Percentiles rank a stretch among this genome's conserved stretches.
These are phyloP conservation scores for Eucidaris tribuloides DNA, from an alignment of 35 echinoderm and acorn worm genomes.

Conservation along the genomic window DNA sequence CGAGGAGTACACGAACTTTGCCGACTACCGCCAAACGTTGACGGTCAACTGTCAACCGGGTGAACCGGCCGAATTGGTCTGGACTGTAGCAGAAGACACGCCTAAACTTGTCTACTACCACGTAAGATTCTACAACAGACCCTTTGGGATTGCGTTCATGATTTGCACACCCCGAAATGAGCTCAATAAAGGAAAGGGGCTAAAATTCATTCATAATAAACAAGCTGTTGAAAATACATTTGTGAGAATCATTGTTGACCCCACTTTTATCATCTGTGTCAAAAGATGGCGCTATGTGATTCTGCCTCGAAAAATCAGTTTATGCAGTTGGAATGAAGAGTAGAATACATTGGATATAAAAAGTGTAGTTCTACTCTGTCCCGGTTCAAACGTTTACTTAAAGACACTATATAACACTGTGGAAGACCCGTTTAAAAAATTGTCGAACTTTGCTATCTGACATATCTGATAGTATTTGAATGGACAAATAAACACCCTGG, in stretches of 20 bases:
- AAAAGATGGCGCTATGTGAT: neutral
- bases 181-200: neutral
- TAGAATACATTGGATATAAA: no score
- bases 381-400: no score
- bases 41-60: conserved; percentile 16
- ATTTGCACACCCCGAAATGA: neutral
- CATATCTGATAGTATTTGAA: no score
- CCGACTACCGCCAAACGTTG: conserved; percentile 36
- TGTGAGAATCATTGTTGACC: neutral
- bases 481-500: no score
- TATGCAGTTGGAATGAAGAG: no score
- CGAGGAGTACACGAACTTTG: conserved; percentile 56
- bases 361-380: no score
- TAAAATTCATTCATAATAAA: neutral
- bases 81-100: conserved; percentile 65
- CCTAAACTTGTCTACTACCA: conserved; percentile 84
- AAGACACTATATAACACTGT: no score
- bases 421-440: no score
- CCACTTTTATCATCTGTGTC: neutral
- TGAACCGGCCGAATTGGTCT: conserved; percentile 31
- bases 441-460: no score
- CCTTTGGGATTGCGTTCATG: neutral
- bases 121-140: conserved; percentile 50
- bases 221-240: neutral
- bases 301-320: neutral